Evolutionary conservation across 2,888 invertebrate genomes (phyloP), one percentile per base, ranked within the genome.

Genomic region (Malthinus seriepunctatus): DNA sequence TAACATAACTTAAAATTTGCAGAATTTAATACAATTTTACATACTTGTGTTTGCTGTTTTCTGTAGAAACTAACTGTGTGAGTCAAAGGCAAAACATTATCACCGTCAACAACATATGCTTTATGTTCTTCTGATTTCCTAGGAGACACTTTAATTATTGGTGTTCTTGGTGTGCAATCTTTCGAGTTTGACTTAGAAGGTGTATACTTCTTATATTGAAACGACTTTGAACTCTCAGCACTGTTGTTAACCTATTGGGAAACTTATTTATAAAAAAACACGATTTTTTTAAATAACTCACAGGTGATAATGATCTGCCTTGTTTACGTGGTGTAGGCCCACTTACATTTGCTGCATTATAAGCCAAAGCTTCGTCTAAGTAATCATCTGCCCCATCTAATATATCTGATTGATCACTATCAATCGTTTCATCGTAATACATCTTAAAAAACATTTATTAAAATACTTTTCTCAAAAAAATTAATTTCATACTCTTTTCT

Each of bases 31-130:
- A 23, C 5, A 3, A 23, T 23, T 23, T 23, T n/a, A 45, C 81
- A 80, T 71, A 90, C 90, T 78, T 89, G 88, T 62, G 83, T 86
- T 77, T 91, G 92, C 80, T 91, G 91, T 57, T 87, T 86, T 54
- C 94, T 84, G 73, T 94, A 95, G 76, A 93, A 90, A 79, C 93
- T 93, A 62, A 95, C 91, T 50, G 93, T 93, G 72, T 93, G 92
- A 58, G 91, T 86, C 14, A 93, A 80, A 38, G 88, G 87, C 10
- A 85, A 74, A 48, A 82, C 75, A 63, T 81, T 82, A 32, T 84
- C 82, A 9, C 83, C 84, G 57, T 86, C 85, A 1, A 81, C 70
- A 9, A 78, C 72, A 56, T 74, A 69, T 31, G 71, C 69, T 6
- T 77, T 77, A 10, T 73, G 56, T n/a, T 72, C 67, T 5, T 60